phyloP scores from a whole-genome alignment of 1,140 invertebrate genomes.

The Mactra quadrangularis region DNA sequence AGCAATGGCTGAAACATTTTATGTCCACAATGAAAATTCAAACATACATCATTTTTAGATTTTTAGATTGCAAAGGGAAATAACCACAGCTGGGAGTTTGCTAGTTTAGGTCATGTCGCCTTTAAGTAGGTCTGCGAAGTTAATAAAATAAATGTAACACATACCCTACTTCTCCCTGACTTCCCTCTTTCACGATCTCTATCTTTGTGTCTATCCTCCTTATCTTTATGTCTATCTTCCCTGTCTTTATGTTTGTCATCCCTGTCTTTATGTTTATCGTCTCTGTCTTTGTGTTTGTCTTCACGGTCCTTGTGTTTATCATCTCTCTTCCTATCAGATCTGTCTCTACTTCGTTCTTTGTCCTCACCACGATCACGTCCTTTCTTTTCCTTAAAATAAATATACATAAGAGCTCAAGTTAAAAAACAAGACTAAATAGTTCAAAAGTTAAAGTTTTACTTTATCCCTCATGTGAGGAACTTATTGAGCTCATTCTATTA shows the following conservation, averaged over 20 bases:
- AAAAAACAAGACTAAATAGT: too few species aligned
- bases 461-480: too few species aligned
- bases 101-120: too few species aligned
- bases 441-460: too few species aligned
- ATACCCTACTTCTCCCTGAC: slow-evolving; percentile 42
- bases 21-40: too few species aligned
- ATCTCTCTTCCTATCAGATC: slow-evolving; percentile 16
- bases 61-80: too few species aligned
- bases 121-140: too few species aligned
- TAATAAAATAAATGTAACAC: too few species aligned
- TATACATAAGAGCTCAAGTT: neutral
- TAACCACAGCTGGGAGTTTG: too few species aligned
- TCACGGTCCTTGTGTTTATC: slow-evolving; percentile 53
- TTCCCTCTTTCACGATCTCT: slow-evolving; percentile 46
- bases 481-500: too few species aligned
- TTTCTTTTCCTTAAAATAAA: slow-evolving; percentile 62
- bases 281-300: slow-evolving; percentile 49
- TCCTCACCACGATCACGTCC: slow-evolving; percentile 35
- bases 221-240: slow-evolving; percentile 43
- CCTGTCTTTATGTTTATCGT: slow-evolving; percentile 60
- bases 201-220: slow-evolving; percentile 36
- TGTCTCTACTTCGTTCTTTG: neutral
- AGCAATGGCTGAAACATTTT: too few species aligned
- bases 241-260: slow-evolving; percentile 63
- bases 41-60: too few species aligned